Evolutionary conservation across 2,888 invertebrate species (phyloP).

Genomic region (Drosophila fulvimacula): DNA sequence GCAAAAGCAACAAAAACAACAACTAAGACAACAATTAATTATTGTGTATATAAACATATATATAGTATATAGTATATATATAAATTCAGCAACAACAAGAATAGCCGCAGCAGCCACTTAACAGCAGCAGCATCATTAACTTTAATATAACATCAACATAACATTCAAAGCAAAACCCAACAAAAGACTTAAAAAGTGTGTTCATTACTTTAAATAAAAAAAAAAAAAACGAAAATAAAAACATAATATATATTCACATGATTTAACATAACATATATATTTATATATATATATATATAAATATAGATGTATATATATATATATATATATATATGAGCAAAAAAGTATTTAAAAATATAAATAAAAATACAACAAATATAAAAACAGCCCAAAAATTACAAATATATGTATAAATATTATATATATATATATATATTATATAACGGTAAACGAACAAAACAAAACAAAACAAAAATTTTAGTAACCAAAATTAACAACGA

Average conservation of each 20-base stretch:
- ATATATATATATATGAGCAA: slow-evolving; percentile 19
- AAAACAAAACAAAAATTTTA: slow-evolving; percentile 18
- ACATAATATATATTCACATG: slow-evolving; percentile 15
- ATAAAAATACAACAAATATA: slow-evolving; percentile 18
- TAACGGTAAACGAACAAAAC: slow-evolving; percentile 7
- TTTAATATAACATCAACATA: slow-evolving; percentile 33
- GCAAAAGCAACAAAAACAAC: slow-evolving; percentile 43
- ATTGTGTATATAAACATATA: slow-evolving; percentile 13
- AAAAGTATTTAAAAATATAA: slow-evolving; percentile 41
- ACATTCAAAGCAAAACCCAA: slow-evolving; percentile 58
- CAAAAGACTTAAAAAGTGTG: slow-evolving; percentile 76
- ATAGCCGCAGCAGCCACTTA: slow-evolving; percentile 4
- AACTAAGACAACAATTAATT: slow-evolving; percentile 20
- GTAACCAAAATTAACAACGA: slow-evolving; percentile 59
- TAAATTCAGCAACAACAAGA: slow-evolving; percentile 18
- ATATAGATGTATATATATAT: slow-evolving; percentile 3
- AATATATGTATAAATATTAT: slow-evolving; percentile 24
- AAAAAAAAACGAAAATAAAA: slow-evolving; percentile 24
- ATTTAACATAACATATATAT: slow-evolving; percentile 18
- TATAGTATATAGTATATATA: slow-evolving; percentile 3
- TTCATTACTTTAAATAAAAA: slow-evolving; percentile 74
- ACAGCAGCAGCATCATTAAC: slow-evolving; percentile 29
- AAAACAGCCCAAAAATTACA: slow-evolving; percentile 30
- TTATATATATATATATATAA: slow-evolving; percentile 17
- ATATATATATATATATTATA: slow-evolving; percentile 25